Evolutionary conservation across 2,113 vertebrate genomes (phyloP), one percentile per base, ranked within the genome.

Genomic region (Cyphomyrus discorhynchus): DNA sequence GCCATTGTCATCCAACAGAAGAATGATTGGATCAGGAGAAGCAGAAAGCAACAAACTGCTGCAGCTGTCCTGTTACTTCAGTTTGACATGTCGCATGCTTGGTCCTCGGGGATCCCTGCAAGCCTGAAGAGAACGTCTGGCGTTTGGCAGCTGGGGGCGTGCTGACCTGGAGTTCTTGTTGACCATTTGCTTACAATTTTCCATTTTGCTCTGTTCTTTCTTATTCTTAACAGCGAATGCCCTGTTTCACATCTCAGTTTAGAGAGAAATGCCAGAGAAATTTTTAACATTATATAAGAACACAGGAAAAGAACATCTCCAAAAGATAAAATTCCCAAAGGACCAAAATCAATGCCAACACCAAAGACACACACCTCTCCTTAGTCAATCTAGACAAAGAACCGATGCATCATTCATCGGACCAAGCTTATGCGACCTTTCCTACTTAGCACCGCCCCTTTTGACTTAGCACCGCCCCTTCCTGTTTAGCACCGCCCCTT

Each of bases 151-250:
- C n/a, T 74, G 66, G 10, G 9, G 66, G n/a, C 1, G 10, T 5
- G 2, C 66, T 35, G 66, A 74, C 85, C 90, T 90, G 92, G 90
- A 91, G 92, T 92, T 93, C 93, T 91, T 93, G 90, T 92, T 95
- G 93, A 93, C 93, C 95, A 96, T 94, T 93, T 95, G 95, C 92
- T 94, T 92, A 93, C 91, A 93, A 95, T 95, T 94, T 94, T 91
- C 93, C 94, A 93, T 91, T 94, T 93, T 94, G 94, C 92, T 93
- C 94, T 93, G 31, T 56, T 53, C 85, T 53, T 77, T 53, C 27
- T 53, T 39, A 10, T 39, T 56, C 85, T 53, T 46, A 53, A 24
- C 85, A 53, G 24, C 27, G 2, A 87, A 87, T 21, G 49, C 50
- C 50, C 27, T 53, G 15, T 27, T 49, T 85, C 42, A 24, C 3